Base-by-base conservation (phyloP, 1,140 invertebrate species). In the Drosophila watanabei region DNA sequence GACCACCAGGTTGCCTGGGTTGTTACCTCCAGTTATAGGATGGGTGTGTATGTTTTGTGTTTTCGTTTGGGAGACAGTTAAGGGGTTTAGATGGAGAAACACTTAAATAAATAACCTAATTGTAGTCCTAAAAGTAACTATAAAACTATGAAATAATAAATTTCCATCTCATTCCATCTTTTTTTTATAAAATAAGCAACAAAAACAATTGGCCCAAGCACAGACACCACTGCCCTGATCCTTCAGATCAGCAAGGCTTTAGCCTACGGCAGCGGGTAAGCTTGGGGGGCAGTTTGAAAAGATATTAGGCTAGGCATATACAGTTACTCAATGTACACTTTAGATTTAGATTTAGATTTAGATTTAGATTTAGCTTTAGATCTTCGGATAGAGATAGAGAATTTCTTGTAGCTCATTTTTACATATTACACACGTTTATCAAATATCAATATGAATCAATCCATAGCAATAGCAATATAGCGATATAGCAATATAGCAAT, bases 171-270 rank as follows among this genome's bases (percentile, higher is more conserved):
- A 57, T 79, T 24, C 54, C 28, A n/a, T 51, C 28, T 49, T 49
- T 5, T 48, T 72, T 81, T 84, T 86, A 90, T 90, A 86, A 90
- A 90, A 90, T 90, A 90, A 91, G 82, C 86, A 90, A 90, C 86
- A 90, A 90, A 90, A 90, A 90, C 86, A 90, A 90, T 91, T 77
- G 68, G 68, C 68, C 81, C 70, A 78, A 68, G 64, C 30, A 24
- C 37, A 61, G 54, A n/a, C 14, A 30, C 46, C 45, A 9, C 32
- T 9, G 46, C 24, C 32, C 62, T 6, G 60, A 69, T 52, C 30
- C 13, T 28, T 43, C 57, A 28, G 66, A 60, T 66, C 30, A 9
- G 24, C 16, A 35, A 18, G 16, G 57, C 14, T 39, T 7, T 33
- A 37, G 18, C 24, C 37, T 58, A 20, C 63, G 61, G 65, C 46